These are phyloP conservation scores for Morpho helenor DNA, from an alignment of 2,888 invertebrate species.

Conservation along the genomic window DNA sequence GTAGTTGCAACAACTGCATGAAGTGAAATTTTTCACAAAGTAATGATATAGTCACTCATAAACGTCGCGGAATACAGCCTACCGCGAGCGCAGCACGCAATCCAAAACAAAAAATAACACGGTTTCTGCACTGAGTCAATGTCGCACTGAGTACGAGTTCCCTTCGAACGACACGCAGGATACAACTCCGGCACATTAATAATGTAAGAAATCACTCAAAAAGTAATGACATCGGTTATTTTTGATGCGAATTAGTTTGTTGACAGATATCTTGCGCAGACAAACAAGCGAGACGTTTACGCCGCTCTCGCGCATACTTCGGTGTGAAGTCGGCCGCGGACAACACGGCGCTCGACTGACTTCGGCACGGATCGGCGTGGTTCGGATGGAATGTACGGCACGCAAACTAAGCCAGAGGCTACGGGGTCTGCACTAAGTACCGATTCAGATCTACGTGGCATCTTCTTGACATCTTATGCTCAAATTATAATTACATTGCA, in stretches of 20 bases:
- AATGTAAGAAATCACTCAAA: slow-evolving; percentile 58
- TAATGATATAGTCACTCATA: slow-evolving; percentile 72
- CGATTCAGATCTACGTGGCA: slow-evolving; percentile 58
- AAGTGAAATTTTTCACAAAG: slow-evolving; percentile 68
- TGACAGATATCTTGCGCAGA: slow-evolving; percentile 68
- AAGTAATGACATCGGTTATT: slow-evolving; percentile 54
- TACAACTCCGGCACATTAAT: slow-evolving; percentile 29
- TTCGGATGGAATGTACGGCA: slow-evolving; percentile 69
- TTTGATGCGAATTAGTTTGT: slow-evolving; percentile 69
- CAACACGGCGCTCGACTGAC: slow-evolving; percentile 45
- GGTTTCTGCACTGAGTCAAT: slow-evolving; percentile 66
- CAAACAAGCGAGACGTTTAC: slow-evolving; percentile 66
- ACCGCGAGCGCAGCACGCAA: slow-evolving; percentile 70
- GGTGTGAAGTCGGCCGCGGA: slow-evolving; percentile 76
- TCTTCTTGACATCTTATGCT: slow-evolving; percentile 59
- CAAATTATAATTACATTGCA: slow-evolving; percentile 78
- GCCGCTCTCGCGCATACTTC: slow-evolving; percentile 75
- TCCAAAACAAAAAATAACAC: slow-evolving; percentile 74
- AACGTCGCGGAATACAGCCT: slow-evolving; percentile 61
- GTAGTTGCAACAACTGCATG: slow-evolving; percentile 52
- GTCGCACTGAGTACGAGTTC: slow-evolving; percentile 49
- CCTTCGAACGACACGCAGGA: slow-evolving; percentile 52
- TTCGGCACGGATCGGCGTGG: slow-evolving; percentile 53
- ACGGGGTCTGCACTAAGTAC: slow-evolving; percentile 48
- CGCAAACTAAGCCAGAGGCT: slow-evolving; percentile 50